Base-by-base conservation (phyloP, 2,797 vertebrate species). In the Dryobates pubescens region DNA sequence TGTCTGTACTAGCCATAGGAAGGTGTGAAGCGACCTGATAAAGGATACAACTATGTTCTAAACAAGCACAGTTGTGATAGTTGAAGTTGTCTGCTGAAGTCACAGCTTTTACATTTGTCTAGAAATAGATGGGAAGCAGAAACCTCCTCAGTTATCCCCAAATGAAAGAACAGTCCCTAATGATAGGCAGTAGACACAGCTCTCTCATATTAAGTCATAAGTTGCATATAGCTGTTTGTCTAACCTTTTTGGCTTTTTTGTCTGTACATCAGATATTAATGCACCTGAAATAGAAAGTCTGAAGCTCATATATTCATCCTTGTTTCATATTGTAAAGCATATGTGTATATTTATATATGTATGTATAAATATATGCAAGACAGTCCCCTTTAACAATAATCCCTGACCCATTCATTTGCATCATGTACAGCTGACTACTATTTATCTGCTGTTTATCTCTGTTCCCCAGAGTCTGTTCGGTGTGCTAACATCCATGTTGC, bases 201-300 rank as follows among this genome's bases (percentile, higher is more conserved):
- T 84, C 54, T 95, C 30, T 85, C 65, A 3, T 27, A 56, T 80
- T 30, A 80, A 84, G 69, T 95, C 86, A 84, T 36, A 45, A 77
- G 51, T 91, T 82, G 78, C 78, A 63, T 93, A 69, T 88, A 94
- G 94, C 71, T 8, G 3, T 84, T 93, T 86, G 64, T 47, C 71
- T 74, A 82, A 90, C 29, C 45, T 87, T 91, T 68, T 45, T 58
- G 72, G 20, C 49, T 75, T 88, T 83, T 82, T 43, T 67, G 74
- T 82, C 77, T 86, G 49, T 53, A 68, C 23, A 86, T 54, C 82
- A 94, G 57, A 93, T 67, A 62, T 43, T 79, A 82, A 64, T 58
- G 45, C 57, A 86, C 91, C 30, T 90, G 82, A 84, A 96, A 96
- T 95, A 95, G 85, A 54, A 91, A 94, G 80, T 73, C 89, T 86